Evolutionary conservation across 2,888 invertebrate genomes (phyloP).

Genomic region (Coremacera marginata): DNA sequence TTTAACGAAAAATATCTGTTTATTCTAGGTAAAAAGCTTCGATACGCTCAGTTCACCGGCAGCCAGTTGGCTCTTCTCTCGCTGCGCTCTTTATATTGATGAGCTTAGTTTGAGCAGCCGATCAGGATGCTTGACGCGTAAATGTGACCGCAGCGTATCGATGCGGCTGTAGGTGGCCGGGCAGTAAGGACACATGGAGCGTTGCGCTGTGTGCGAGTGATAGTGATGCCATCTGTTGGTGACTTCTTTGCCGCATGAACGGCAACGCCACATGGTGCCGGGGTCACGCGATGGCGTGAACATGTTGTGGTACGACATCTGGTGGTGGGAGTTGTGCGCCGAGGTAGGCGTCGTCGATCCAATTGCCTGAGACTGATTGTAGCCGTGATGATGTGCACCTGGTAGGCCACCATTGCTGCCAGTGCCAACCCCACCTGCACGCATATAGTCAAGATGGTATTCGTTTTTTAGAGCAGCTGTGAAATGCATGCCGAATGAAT

Average conservation of each 20-base stretch:
- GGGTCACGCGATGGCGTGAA: slow-evolving; percentile 81
- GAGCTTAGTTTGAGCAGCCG: slow-evolving; percentile 67
- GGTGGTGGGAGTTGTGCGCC: slow-evolving; percentile 67
- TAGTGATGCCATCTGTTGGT: slow-evolving; percentile 91
- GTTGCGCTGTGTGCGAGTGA: slow-evolving; percentile 85
- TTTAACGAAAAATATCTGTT: background rate
- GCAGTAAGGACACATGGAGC: slow-evolving; percentile 86
- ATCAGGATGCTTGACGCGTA: slow-evolving; percentile 80
- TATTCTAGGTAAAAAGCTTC: background rate
- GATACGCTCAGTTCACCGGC: background rate
- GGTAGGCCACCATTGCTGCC: slow-evolving; percentile 48
- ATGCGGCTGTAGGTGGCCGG: slow-evolving; percentile 89
- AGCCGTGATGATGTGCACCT: slow-evolving; percentile 51
- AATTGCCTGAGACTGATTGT: slow-evolving; percentile 55
- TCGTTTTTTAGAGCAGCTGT: slow-evolving; percentile 65
- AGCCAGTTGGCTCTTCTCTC: background rate
- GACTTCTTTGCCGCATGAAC: slow-evolving; percentile 86
- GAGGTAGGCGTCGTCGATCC: slow-evolving; percentile 52
- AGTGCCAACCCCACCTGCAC: slow-evolving; percentile 55
- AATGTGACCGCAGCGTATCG: slow-evolving; percentile 86
- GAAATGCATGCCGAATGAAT: slow-evolving; percentile 65
- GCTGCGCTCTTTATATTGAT: slow-evolving; percentile 57
- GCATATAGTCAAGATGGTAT: slow-evolving; percentile 63
- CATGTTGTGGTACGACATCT: slow-evolving; percentile 86
- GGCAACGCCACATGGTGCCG: slow-evolving; percentile 83